These are phyloP conservation scores for Leptopterna dolabrata DNA, from an alignment of 2,888 invertebrate genomes.

Conservation along the genomic window DNA sequence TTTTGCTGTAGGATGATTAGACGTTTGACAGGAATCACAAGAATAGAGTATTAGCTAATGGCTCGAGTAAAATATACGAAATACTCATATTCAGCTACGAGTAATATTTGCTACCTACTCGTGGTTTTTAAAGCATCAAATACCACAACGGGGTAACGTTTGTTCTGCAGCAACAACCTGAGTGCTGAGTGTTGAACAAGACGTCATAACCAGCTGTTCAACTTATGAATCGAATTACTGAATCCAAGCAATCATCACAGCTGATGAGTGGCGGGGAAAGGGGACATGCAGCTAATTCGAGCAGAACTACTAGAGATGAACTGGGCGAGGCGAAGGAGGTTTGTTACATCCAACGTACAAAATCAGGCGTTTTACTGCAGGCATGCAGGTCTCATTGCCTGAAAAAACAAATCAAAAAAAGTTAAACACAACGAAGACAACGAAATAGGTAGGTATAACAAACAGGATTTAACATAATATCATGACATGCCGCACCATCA, in stretches of 20 bases:
- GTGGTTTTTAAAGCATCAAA: neutral
- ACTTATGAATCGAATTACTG: neutral
- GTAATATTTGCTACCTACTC: neutral
- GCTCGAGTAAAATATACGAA: too few species aligned
- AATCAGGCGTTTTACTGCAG: constrained; percentile 68
- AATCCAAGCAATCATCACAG: neutral
- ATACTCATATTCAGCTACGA: too few species aligned
- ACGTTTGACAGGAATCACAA: too few species aligned
- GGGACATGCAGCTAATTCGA: constrained; percentile 24
- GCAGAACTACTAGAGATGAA: constrained; percentile 29
- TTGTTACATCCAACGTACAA: constrained; percentile 60
- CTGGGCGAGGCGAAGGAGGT: constrained; percentile 48
- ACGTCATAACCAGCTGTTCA: neutral
- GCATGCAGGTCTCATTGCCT: constrained; percentile 73
- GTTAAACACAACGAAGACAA: neutral
- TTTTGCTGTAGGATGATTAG: too few species aligned
- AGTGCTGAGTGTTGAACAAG: neutral
- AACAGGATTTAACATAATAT: neutral
- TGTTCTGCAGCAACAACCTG: neutral
- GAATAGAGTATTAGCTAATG: too few species aligned
- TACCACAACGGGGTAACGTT: neutral
- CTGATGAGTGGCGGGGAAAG: neutral
- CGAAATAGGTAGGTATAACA: neutral
- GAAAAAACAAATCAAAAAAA: constrained; percentile 65
- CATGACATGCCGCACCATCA: neutral